Evolutionary conservation across 2,888 invertebrate species (phyloP), one percentile per base, ranked within the genome.

Genomic region (Sialis lutaria): DNA sequence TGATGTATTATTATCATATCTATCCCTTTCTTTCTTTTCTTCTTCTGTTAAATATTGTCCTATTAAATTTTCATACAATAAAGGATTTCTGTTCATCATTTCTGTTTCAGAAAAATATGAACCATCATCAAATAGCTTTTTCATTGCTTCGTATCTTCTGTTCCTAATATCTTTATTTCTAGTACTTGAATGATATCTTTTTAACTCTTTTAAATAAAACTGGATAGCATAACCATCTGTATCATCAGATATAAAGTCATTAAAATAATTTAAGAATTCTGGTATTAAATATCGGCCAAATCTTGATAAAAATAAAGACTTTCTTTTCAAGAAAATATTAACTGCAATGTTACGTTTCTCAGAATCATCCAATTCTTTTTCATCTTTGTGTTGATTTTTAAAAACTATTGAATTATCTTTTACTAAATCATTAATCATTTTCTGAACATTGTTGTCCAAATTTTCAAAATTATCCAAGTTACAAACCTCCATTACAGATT

Each of bases 71-170:
- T 95, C 88, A 65, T 89, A 96, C 0, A 95, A 65, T 46, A 87
- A 69, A 1, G 95, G 96, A 63, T 91, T 88, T 50, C 96, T 68
- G 54, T 78, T 80, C 77, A 90, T 88, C 95, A 96, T 96, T 69
- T 90, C 86, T 50, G 77, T 78, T 62, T 95, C 92, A 60, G 83
- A 83, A 58, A 96, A 96, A 64, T 93, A 95, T 31, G 73, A 69
- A 54, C 75, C 72, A 52, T 79, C 74, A 45, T 72, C 67, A 37
- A 84, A 68, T 52, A 93, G 63, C 56, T 78, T 72, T 56, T 84
- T 76, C 58, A 93, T 65, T 1, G 91, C 92, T 57, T 80, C 77
- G 59, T 77, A 92, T 39, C 93, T 70, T 53, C 91, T 71, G 61
- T 93, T 93, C 62, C 81, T 82, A 0, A 82, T 65, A 57, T 74